These are phyloP conservation scores for Coptodon bakossiorum DNA, from an alignment of 2,113 vertebrate genomes.

Conservation along the genomic window DNA sequence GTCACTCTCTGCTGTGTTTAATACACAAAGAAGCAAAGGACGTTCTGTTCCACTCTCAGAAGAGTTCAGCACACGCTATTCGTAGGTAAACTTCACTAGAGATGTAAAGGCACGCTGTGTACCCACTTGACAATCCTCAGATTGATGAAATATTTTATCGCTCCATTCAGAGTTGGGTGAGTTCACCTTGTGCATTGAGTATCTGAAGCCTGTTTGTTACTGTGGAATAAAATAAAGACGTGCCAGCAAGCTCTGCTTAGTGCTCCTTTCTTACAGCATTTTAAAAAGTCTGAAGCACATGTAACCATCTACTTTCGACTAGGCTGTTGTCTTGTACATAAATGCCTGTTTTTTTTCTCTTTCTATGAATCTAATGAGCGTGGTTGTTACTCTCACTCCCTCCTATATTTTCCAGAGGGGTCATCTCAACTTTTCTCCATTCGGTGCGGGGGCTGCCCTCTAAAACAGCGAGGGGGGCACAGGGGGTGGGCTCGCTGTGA, in stretches of 20 bases:
- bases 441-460: conserved; percentile 76
- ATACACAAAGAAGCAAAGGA: not conserved
- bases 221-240: not conserved
- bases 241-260: not conserved
- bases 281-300: not conserved
- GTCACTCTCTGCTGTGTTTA: not conserved
- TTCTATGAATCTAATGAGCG: not conserved
- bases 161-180: not conserved
- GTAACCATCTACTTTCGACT: not conserved
- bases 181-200: not conserved
- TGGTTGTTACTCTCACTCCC: conserved; percentile 31
- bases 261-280: not conserved
- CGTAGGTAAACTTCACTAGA: not conserved
- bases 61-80: not conserved
- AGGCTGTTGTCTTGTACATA: not conserved
- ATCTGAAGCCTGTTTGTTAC: not conserved
- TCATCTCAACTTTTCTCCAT: conserved; percentile 80
- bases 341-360: not conserved
- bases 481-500: conserved; percentile 26
- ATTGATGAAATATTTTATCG: conserved; percentile 11
- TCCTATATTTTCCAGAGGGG: conserved; percentile 71
- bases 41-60: not conserved
- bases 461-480: conserved; percentile 45
- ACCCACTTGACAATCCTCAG: conserved; percentile 12
- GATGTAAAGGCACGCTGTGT: conserved; percentile 30